Evolutionary conservation across 2,797 vertebrate genomes (phyloP), one percentile per base, ranked within the genome.

Genomic region (Coccyzus lansbergi): DNA sequence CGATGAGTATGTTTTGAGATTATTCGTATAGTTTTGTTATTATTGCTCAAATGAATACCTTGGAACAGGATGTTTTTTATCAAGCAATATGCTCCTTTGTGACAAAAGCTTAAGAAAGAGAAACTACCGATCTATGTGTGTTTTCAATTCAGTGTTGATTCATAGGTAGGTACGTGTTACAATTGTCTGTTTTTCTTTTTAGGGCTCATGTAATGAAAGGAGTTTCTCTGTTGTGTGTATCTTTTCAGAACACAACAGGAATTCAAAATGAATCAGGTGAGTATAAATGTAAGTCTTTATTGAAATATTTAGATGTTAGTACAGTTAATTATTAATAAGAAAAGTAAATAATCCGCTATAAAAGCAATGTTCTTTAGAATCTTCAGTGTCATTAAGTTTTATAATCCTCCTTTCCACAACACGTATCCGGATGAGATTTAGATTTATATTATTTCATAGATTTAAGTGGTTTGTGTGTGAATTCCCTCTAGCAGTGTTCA

Each of bases 231-330:
- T 98, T 97, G 96, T 97, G 95, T 97, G 95, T 97, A 70, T 97
- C 97, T 98, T 97, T 97, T 95, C 96, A 97, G 97, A 98, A 91
- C 89, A 94, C 95, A 96, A 90, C 97, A 95, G 97, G 97, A 97
- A 96, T 97, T 97, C 97, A 98, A 95, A 97, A 98, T 98, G 98
- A 98, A 98, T 96, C 97, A 98, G 98, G 98, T 98, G 96, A 98
- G 98, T 97, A 95, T 96, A 90, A 96, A 77, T 86, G 88, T 70
- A 95, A 97, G 95, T 94, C 96, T 97, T 97, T 91, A 85, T 97
- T 86, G 96, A 92, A 97, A 93, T 95, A 83, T 81, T 53, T 93
- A 88, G 74, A 92, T 97, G 68, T 92, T 95, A 95, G 94, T 83
- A 70, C 19, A 93, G 90, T 93, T 95, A 90, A 85, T 95, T 94